These are phyloP conservation scores for Psephotus haematonotus DNA, from an alignment of 2,113 vertebrate genomes.

Conservation along the genomic window DNA sequence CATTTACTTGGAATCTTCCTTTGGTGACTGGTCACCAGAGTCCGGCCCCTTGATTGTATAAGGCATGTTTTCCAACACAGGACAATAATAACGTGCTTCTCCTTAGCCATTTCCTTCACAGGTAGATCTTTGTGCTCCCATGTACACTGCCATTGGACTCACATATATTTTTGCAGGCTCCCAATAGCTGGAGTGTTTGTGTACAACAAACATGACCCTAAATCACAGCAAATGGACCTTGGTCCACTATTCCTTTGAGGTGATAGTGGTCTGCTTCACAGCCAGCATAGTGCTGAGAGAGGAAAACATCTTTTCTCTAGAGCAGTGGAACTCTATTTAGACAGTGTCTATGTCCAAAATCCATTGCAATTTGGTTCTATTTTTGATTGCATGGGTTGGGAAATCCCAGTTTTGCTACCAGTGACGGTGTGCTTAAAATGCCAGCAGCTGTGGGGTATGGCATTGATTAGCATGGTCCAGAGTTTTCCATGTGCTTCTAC, in stretches of 20 bases:
- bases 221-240: background rate
- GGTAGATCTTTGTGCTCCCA: background rate
- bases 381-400: background rate
- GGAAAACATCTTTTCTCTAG: background rate
- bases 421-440: background rate
- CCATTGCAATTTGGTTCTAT: background rate
- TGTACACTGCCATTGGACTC: rapidly evolving
- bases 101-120: background rate
- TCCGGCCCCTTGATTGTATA: background rate
- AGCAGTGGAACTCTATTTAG: background rate
- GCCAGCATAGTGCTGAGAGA: background rate
- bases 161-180: conserved; percentile 7
- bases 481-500: background rate
- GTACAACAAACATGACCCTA: background rate
- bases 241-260: background rate
- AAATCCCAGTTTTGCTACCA: background rate
- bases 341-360: background rate
- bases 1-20: background rate
- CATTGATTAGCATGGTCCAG: background rate
- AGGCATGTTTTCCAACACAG: background rate
- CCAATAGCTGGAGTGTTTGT: background rate
- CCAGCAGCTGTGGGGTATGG: background rate
- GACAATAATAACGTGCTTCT: background rate
- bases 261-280: background rate
- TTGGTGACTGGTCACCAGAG: background rate